Base-by-base conservation (phyloP, 1,140 invertebrate genomes). In the Drosophila obscura region DNA sequence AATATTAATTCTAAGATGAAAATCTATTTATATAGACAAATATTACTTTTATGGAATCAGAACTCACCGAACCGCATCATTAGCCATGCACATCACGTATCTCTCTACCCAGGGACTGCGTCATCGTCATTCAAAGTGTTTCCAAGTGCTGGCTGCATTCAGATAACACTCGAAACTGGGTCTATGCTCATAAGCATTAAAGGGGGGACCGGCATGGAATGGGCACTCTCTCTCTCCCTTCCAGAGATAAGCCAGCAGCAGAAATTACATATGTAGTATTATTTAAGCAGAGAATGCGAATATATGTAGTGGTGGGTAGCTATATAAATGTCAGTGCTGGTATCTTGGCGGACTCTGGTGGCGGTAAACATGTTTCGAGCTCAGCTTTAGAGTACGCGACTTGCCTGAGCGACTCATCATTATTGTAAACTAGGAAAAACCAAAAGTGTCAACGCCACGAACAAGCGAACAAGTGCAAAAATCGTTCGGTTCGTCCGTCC, bases 61-160 rank as follows among this genome's bases (percentile, higher is more conserved):
- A 85, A 88, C 74, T 52, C 57, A 85, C 62, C 66, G 59, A 73
- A 88, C 78, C 49, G 66, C 78, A 82, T 87, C 66, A 64, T 88
- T 82, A 68, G 45, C 51, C 51, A 87, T 82, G 74, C 82, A 55
- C 75, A 63, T 50, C 82, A 88, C 83, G 83, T 73, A 53, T 56
- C 26, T 9, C 35, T 24, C 41, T 59, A 46, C 59, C 31, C 26
- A 41, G 19, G 53, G 15, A 16, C 61, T 77, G 58, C 73, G 39
- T 19, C 19, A 51, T 9, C 35, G 11, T 28, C 19, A 19, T 28
- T 0, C 26, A 4, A 8, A 15, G 26, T 56, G 39, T 22, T 13
- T 16, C 55, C 39, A 58, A 53, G 26, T 19, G 51, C 9, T n/a
- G 11, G 43, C 4, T 41, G 15, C 41, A 43, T 62, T 49, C 24